phyloP scores from a whole-genome alignment of 2,797 vertebrate genomes.

The Macrochelys suwanniensis region DNA sequence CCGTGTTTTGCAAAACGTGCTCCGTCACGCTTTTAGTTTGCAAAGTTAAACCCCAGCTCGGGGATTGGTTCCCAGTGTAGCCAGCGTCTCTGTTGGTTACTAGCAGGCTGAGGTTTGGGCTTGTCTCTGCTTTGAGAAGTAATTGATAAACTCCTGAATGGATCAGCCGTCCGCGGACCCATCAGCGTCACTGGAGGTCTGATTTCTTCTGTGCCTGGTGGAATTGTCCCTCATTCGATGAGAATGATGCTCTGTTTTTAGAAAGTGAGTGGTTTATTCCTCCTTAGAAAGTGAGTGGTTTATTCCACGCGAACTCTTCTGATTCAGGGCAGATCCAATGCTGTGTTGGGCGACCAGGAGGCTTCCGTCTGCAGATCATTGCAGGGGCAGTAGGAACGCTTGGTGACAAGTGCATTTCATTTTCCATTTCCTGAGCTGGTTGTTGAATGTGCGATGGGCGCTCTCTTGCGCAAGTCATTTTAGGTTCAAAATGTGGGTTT shows the following conservation, averaged over 20 bases:
- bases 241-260: background rate
- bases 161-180: background rate
- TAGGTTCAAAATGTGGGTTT: background rate
- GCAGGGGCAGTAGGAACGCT: background rate
- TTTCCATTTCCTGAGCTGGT: background rate
- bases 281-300: background rate
- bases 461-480: background rate
- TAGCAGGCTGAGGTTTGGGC: background rate
- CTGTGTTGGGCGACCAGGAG: background rate
- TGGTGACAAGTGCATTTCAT: background rate
- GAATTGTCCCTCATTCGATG: background rate
- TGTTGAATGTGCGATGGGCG: background rate
- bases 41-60: background rate
- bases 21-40: background rate
- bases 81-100: background rate
- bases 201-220: background rate
- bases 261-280: background rate
- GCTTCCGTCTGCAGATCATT: background rate
- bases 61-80: background rate
- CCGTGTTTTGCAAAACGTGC: background rate
- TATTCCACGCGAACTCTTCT: background rate
- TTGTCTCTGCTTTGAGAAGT: background rate
- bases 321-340: background rate
- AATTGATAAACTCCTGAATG: background rate
- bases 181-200: too few species aligned